phyloP scores from a whole-genome alignment of 2,797 vertebrate species.

The Valencia hispanica region DNA sequence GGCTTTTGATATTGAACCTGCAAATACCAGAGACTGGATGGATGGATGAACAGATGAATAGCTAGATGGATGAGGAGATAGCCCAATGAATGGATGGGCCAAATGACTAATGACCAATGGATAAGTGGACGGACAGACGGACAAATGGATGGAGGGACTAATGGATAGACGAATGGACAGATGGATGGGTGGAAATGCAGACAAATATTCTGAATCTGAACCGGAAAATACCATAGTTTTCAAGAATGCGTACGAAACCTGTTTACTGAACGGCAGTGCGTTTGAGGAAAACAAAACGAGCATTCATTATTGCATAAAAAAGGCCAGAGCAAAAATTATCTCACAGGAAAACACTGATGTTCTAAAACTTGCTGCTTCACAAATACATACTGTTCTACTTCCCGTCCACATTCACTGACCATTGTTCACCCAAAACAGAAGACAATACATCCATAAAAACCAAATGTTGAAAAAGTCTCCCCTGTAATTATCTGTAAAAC shows the following conservation, averaged over 20 bases:
- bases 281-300: conserved; percentile 45
- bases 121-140: neutral
- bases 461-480: neutral
- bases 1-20: neutral
- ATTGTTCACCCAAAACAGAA: conserved; percentile 47
- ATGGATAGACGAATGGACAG: neutral
- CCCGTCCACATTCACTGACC: conserved; percentile 21
- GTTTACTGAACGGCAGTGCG: conserved; percentile 16
- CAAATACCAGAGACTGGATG: neutral
- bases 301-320: conserved; percentile 28
- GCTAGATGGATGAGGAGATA: too few relatives aligned
- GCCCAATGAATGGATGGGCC: too few relatives aligned
- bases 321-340: conserved; percentile 22
- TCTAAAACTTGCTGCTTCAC: conserved; percentile 25
- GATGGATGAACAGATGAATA: too few relatives aligned
- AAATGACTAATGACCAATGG: too few relatives aligned
- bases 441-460: conserved; percentile 34
- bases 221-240: neutral
- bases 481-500: conserved; percentile 2
- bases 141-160: neutral
- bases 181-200: neutral
- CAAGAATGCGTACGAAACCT: neutral
- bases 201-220: neutral
- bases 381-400: conserved; percentile 19
- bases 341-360: conserved; percentile 47